These are phyloP conservation scores for Bergia puertoricense DNA, from an alignment of 92 coral and sea anemone genomes.

Conservation along the genomic window DNA sequence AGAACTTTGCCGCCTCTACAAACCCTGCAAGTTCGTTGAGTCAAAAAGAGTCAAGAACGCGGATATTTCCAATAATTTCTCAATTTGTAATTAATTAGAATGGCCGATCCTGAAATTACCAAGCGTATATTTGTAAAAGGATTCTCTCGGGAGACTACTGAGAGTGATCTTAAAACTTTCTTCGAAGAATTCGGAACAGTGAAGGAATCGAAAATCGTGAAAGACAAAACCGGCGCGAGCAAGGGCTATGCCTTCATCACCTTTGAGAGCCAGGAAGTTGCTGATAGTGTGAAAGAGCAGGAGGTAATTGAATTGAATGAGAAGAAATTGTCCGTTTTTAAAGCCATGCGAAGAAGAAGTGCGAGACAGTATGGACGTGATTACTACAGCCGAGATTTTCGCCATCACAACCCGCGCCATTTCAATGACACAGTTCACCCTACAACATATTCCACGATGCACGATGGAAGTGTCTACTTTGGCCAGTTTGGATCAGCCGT, in stretches of 20 bases:
- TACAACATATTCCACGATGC: conserved; percentile 59
- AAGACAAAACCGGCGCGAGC: conserved; percentile 95
- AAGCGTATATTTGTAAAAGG: conserved; percentile 98
- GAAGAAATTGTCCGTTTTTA: conserved; percentile 81
- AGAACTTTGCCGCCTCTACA: conserved; percentile 28
- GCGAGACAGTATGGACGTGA: conserved; percentile 73
- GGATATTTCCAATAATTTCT: conserved; percentile 7
- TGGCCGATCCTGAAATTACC: conserved; percentile 84
- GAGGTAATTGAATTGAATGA: conserved; percentile 87
- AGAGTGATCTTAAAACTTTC: conserved; percentile 86
- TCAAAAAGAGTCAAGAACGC: not conserved
- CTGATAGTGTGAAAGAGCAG: conserved; percentile 80
- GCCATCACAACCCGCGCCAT: conserved; percentile 69
- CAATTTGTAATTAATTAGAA: conserved; percentile 25
- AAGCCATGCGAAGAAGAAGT: conserved; percentile 86
- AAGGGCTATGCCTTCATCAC: conserved; percentile 98
- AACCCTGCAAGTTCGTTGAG: conserved; percentile 28
- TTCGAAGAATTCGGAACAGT: conserved; percentile 93
- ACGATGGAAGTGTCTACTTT: conserved; percentile 40
- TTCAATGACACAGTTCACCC: conserved; percentile 56
- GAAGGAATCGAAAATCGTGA: conserved; percentile 91
- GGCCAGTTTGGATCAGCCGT: conserved; percentile 48
- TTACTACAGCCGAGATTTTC: conserved; percentile 59
- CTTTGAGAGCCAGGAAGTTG: conserved; percentile 93
- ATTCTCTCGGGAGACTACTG: conserved; percentile 93